Evolutionary conservation across 2,888 invertebrate species (phyloP).

Genomic region (Microctonus brassicae): DNA sequence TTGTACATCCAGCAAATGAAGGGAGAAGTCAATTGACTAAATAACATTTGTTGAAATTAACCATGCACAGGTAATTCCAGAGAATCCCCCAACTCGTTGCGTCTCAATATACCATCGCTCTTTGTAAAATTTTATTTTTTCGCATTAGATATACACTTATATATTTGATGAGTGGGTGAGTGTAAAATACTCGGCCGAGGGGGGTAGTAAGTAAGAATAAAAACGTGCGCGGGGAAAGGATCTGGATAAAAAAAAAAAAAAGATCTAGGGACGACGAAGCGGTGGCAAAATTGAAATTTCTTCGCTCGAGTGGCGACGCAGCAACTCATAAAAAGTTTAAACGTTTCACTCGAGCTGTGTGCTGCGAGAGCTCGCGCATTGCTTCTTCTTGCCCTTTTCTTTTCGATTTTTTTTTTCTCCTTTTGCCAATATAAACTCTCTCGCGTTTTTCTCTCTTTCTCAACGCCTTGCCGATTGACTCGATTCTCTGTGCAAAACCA

Average conservation of each 20-base stretch:
- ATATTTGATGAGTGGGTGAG: slow-evolving; percentile 3
- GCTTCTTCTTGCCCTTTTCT: slow-evolving; percentile 22
- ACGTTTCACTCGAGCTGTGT: slow-evolving; percentile 60
- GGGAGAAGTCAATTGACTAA: background rate
- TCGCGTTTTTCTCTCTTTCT: slow-evolving; percentile 39
- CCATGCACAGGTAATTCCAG: slow-evolving; percentile 33
- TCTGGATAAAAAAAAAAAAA: slow-evolving; percentile 41
- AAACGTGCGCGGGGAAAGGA: slow-evolving; percentile 19
- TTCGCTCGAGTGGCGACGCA: slow-evolving; percentile 68
- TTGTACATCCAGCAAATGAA: background rate
- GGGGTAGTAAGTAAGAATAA: slow-evolving; percentile 21
- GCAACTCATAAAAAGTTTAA: slow-evolving; percentile 70
- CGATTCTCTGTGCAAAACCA: slow-evolving; percentile 52
- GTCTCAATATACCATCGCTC: background rate
- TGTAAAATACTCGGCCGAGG: slow-evolving; percentile 14
- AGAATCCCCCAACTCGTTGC: background rate
- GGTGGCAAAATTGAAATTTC: slow-evolving; percentile 69
- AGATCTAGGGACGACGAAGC: slow-evolving; percentile 38
- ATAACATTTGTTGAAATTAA: slow-evolving; percentile 29
- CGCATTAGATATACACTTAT: slow-evolving; percentile 16
- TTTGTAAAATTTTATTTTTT: slow-evolving; percentile 27
- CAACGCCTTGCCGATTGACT: slow-evolving; percentile 53
- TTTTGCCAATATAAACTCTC: slow-evolving; percentile 51
- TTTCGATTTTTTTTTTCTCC: slow-evolving; percentile 13
- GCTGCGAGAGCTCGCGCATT: slow-evolving; percentile 18